Conservation (phyloP, 1,140 invertebrate genomes). For the Solen grandis region DNA sequence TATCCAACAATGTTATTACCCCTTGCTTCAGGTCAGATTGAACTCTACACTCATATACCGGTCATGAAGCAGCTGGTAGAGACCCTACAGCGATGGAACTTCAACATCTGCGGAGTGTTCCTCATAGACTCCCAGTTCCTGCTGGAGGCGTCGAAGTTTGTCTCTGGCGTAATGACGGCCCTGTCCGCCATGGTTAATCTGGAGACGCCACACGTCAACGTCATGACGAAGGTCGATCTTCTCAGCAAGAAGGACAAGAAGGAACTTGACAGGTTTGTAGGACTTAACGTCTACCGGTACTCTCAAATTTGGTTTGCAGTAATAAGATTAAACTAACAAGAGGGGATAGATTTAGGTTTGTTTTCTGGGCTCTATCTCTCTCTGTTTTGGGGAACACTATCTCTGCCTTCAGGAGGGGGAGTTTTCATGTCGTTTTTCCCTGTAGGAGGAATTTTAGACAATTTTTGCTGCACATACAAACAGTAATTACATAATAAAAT, state of each 20-base stretch:
- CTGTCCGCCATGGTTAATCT: conserved; percentile 98
- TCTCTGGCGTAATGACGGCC: conserved; percentile 96
- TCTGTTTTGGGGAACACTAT: no score
- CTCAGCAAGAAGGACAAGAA: conserved; percentile 90
- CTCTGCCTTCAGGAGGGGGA: no score
- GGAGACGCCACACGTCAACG: conserved; percentile 96
- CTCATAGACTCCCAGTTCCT: conserved; percentile 98
- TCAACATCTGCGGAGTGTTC: conserved; percentile 95
- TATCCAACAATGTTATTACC: no score
- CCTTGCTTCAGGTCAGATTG: conserved; percentile 94
- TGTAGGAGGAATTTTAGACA: no score
- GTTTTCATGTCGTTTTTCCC: no score
- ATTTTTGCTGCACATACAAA: no score
- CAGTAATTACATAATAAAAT: no score
- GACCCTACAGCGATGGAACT: conserved; percentile 91
- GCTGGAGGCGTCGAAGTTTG: conserved; percentile 96
- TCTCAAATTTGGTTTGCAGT: no score
- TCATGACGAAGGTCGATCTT: conserved; percentile 97
- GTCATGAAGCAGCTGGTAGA: conserved; percentile 92
- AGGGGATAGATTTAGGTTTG: neutral
- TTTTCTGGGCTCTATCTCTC: no score
- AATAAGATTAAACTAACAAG: neutral
- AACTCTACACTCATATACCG: conserved; percentile 97
- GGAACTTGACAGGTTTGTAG: conserved; percentile 85
- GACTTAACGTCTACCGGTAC: no score